A percentile compares a stretch with the other conserved stretches of the same genome.
Conservation (phyloP, 2,797 vertebrate genomes). For the Onychomys leucogaster region DNA sequence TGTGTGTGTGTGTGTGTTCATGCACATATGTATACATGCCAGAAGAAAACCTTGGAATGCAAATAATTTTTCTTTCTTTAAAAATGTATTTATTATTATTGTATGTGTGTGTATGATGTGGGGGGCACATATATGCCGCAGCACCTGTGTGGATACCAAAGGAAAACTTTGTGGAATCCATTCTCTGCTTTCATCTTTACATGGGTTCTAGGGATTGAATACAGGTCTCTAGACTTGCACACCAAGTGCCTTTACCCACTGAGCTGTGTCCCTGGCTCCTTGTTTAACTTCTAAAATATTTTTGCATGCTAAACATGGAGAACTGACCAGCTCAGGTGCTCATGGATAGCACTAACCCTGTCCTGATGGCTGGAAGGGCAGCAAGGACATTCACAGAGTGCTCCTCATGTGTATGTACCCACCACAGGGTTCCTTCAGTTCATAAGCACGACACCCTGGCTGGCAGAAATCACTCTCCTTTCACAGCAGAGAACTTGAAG, state of each 20-base stretch:
- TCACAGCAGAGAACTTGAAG: background rate
- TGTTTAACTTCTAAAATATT: background rate
- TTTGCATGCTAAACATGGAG: background rate
- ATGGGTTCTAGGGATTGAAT: background rate
- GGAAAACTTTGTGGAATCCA: background rate
- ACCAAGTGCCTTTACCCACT: background rate
- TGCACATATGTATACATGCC: background rate
- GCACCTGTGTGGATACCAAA: background rate
- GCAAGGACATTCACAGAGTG: background rate
- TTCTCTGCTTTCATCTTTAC: background rate
- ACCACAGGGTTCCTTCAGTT: background rate
- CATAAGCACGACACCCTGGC: background rate
- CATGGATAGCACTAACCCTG: background rate
- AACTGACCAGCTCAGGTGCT: background rate
- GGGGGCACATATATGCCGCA: background rate
- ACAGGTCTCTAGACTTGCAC: background rate
- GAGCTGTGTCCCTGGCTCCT: background rate
- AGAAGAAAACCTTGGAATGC: background rate
- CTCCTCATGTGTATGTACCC: background rate
- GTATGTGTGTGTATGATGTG: background rate
- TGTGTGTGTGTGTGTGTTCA: background rate
- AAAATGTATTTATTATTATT: background rate
- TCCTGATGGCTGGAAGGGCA: background rate
- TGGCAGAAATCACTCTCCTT: background rate
- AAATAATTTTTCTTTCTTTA: background rate